Evolutionary conservation across 2,113 vertebrate genomes (phyloP), one percentile per base, ranked within the genome.

Genomic region (Polypterus bichir): DNA sequence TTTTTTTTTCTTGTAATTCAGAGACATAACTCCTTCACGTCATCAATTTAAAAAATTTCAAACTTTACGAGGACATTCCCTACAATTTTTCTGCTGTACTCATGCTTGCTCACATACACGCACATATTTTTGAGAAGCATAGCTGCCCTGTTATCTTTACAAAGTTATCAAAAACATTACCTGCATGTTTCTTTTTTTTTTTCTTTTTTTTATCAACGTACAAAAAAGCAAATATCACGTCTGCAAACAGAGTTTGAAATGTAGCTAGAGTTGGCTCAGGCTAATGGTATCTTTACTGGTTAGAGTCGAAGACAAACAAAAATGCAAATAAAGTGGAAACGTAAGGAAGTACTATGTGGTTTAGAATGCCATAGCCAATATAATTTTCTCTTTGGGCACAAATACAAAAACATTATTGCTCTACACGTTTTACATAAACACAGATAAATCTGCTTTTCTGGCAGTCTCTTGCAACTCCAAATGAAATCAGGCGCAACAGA

Each of bases 361-460:
- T 63, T 62, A 1, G 11, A 48, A 72, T 68, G 69, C 65, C 64
- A 62, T 3, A 60, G 71, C 1, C 9, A 9, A 11, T 46, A 49
- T 0, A 3, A 57, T 74, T 77, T 76, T 48, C 59, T 68, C 53
- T 45, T 66, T 61, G 59, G 4, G 69, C 56, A 69, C 57, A 68
- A 48, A 60, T 67, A 9, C 0, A 70, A 72, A 69, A 68, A 68
- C 46, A 74, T 68, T 60, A 77, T 73, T 68, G 66, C 54, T 73
- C 66, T 62, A 66, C 69, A 73, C 73, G 66, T 77, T 78, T 83
- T 80, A 73, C 77, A 69, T 81, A 76, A 81, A 77, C 71, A 71
- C 68, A 76, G 75, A 81, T 76, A 75, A 83, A 81, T 79, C 63
- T 65, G 67, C 70, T 73, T 58, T 66, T 54, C 71, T 66, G 67